Conservation (phyloP, 2,888 invertebrate genomes). For the Drosophila neoperkinsi region DNA sequence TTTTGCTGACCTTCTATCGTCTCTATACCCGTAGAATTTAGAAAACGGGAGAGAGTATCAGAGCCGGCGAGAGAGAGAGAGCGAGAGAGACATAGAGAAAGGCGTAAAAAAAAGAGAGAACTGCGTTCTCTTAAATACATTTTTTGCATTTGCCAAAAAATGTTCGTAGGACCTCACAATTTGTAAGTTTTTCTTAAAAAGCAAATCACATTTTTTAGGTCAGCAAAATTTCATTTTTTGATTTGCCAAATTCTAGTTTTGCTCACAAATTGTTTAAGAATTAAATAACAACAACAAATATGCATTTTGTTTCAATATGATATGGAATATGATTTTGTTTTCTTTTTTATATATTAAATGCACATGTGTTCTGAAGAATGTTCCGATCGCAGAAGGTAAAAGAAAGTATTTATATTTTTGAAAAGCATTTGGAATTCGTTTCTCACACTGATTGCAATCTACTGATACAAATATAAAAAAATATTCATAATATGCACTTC, state of each 20-base stretch:
- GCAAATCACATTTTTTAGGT: background rate
- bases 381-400: background rate
- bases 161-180: background rate
- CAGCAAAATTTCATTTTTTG: background rate
- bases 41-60: slow-evolving; percentile 6
- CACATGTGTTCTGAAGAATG: background rate
- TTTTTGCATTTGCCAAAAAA: slow-evolving; percentile 25
- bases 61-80: background rate
- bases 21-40: slow-evolving; percentile 51
- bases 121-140: slow-evolving; percentile 53
- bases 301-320: background rate
- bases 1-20: slow-evolving; percentile 62
- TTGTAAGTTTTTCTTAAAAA: background rate
- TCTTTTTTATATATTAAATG: background rate
- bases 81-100: too few relatives aligned
- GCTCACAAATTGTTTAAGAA: background rate
- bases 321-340: background rate
- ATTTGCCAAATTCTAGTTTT: background rate
- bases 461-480: slow-evolving; percentile 10
- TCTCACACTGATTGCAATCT: slow-evolving; percentile 72
- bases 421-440: slow-evolving; percentile 16
- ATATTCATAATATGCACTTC: background rate
- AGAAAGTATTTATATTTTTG: background rate
- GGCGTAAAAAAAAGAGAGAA: slow-evolving; percentile 15
- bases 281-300: background rate